Evolutionary conservation across 2,113 vertebrate genomes (phyloP).

Genomic region (Alosa alosa): DNA sequence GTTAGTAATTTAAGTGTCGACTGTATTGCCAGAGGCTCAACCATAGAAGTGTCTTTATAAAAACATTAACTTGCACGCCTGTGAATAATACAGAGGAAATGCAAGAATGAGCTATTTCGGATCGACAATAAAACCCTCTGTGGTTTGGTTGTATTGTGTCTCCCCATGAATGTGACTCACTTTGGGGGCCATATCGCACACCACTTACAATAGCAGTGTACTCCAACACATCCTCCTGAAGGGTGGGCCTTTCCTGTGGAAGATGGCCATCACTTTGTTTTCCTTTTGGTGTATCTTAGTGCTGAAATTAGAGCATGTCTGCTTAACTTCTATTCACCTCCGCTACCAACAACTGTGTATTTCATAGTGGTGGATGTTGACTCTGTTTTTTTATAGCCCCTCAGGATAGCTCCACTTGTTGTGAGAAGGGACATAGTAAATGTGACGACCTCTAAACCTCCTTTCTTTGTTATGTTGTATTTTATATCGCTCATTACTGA

Average conservation of each 20-base stretch:
- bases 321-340: not conserved
- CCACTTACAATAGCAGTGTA: not conserved
- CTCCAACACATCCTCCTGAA: conserved; percentile 46
- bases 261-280: conserved; percentile 37
- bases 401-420: not conserved
- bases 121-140: not conserved
- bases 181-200: not conserved
- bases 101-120: not conserved
- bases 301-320: not conserved
- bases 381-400: not conserved
- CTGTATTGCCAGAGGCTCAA: not conserved
- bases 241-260: conserved; percentile 56
- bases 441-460: not conserved
- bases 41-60: not conserved
- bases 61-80: not conserved
- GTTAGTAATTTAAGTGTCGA: not conserved
- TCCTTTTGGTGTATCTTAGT: conserved; percentile 25
- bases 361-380: conserved; percentile 28
- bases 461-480: not conserved
- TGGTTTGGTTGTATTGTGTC: not conserved
- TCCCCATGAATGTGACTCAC: not conserved
- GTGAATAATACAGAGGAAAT: not conserved
- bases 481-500: not conserved
- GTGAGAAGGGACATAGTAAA: not conserved
- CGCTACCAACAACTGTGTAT: conserved; percentile 13